A percentile compares a stretch with the other conserved stretches of the same genome.
These are phyloP conservation scores for Noctuana brunneofusca DNA, from an alignment of 2,888 invertebrate genomes.

Conservation along the genomic window DNA sequence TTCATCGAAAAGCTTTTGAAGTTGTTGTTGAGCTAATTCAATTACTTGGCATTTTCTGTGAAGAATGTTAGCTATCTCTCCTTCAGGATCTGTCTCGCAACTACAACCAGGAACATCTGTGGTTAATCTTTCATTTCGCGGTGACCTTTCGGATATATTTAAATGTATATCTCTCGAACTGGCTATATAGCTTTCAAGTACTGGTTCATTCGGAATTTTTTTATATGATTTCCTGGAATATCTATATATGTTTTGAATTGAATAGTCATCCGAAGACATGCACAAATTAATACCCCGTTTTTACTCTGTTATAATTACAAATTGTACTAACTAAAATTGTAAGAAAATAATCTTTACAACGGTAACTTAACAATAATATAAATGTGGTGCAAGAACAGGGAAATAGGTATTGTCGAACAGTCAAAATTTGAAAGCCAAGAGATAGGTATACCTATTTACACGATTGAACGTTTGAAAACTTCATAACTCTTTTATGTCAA, in stretches of 20 bases:
- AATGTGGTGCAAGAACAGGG: no score
- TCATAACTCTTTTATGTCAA: no score
- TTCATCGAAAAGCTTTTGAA: conserved; percentile 64
- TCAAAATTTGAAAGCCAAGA: no score
- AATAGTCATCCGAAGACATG: conserved; percentile 67
- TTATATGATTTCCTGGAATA: conserved; percentile 69
- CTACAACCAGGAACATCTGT: conserved; percentile 51
- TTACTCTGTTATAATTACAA: no score
- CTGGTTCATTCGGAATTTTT: conserved; percentile 50
- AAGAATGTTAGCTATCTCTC: conserved; percentile 65
- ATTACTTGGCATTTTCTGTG: conserved; percentile 75
- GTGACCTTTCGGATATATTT: conserved; percentile 49
- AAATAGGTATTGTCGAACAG: no score
- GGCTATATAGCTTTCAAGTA: conserved; percentile 47
- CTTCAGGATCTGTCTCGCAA: conserved; percentile 61
- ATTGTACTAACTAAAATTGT: no score
- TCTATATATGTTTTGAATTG: conserved; percentile 64
- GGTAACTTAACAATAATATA: no score
- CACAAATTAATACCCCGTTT: not conserved
- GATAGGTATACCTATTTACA: no score
- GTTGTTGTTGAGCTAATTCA: conserved; percentile 67
- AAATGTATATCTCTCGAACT: conserved; percentile 47
- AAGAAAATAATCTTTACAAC: not conserved
- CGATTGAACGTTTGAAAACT: no score
- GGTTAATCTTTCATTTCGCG: conserved; percentile 47